Evolutionary conservation across 1,140 invertebrate species (phyloP), one percentile per base, ranked within the genome.

Genomic region (Metopolophium dirhodum): DNA sequence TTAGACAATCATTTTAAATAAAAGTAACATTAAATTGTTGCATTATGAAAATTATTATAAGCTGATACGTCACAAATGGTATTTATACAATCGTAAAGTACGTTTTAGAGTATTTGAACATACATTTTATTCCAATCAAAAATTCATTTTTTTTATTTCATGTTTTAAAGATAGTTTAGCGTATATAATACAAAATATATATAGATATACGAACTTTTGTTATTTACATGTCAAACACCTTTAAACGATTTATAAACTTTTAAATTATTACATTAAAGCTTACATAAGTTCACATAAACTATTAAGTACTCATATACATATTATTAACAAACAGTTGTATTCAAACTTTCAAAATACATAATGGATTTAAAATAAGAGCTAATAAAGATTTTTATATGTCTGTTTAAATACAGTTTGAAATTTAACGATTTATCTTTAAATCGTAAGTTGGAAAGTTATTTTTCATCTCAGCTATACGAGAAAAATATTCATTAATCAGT

Each of bases 251-350:
- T n/a, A 14, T 20, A 18, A 77, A 77, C 30, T 68, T 68, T 68
- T 68, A 14, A 68, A 14, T 7, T 77, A 35, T 7, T 20, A 77
- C 61, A 68, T 30, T 68, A 30, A 68, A 11, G 9, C 26, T 68
- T 68, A 68, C 30, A 30, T 11, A 68, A 68, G 30, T 68, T 68
- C 11, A 68, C 30, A 77, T 68, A 23, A 54, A 54, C 51, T 54
- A 54, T 54, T n/a, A 77, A 77, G 61, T n/a, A 77, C 61, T n/a
- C n/a, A 20, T 77, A 14, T 7, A 35, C n/a, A 77, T 57, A 68
- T 68, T 77, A 77, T 77, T 77, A 20, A 77, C 61, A 68, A 68
- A 68, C 61, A 77, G n/a, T n/a, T 68, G n/a, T n/a, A 77, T 77
- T 77, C 14, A 77, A 77, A 77, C 61, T 77, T 77, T 77, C 18